A percentile compares a stretch with the other conserved stretches of the same genome.
Conservation (phyloP, 1,140 invertebrate genomes). For the Microplitis demolitor region DNA sequence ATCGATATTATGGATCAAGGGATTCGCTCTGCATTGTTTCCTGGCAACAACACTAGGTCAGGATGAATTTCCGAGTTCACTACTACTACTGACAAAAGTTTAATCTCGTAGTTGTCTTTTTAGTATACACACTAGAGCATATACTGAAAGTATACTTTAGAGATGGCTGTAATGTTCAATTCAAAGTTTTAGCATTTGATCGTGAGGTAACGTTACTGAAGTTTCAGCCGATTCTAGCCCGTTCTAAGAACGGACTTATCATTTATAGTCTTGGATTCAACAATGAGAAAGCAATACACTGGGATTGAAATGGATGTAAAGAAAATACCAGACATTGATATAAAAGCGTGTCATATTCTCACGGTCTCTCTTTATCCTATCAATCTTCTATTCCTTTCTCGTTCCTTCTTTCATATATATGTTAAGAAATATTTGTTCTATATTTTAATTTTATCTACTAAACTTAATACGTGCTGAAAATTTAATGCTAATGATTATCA, state of each 20-base stretch:
- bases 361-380: neutral
- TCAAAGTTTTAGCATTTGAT: no score
- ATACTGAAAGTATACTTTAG: neutral
- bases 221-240: neutral
- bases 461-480: no score
- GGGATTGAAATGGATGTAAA: no score
- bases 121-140: no score
- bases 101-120: no score
- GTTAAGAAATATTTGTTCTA: neutral
- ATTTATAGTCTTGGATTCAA: neutral
- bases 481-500: no score
- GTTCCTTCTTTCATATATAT: neutral
- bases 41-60: neutral
- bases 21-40: neutral
- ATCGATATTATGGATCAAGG: neutral
- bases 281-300: neutral
- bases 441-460: neutral
- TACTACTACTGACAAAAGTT: no score
- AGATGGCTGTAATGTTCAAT: no score
- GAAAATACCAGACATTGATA: neutral
- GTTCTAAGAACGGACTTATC: slow-evolving; percentile 8
- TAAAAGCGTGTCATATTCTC: slow-evolving; percentile 12
- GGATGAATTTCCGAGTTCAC: neutral
- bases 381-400: neutral
- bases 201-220: neutral